Evolutionary conservation across 64 coral and sea anemone species (phyloP).

Genomic region (Astreopora myriophthalma): DNA sequence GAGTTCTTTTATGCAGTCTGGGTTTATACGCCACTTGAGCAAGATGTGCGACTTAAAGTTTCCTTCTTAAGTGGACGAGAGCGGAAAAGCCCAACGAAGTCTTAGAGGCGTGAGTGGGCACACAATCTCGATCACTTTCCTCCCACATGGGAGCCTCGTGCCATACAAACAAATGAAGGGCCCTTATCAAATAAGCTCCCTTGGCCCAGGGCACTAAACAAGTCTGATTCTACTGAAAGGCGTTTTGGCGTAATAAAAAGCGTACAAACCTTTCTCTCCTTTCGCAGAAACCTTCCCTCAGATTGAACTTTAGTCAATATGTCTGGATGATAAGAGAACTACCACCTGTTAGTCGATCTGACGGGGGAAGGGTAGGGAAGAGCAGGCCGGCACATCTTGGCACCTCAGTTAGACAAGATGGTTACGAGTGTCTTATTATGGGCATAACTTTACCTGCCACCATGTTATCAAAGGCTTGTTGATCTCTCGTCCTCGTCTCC

Average conservation of each 20-base stretch:
- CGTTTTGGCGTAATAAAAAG: background rate
- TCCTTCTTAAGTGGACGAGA: too few relatives aligned
- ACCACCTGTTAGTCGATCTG: background rate
- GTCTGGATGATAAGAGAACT: background rate
- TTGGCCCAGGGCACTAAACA: too few relatives aligned
- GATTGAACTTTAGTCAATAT: constrained; percentile 35
- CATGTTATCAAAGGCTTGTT: constrained; percentile 80
- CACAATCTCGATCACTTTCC: too few relatives aligned
- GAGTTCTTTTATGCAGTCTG: too few relatives aligned
- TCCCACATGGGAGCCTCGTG: too few relatives aligned
- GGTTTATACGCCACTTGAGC: too few relatives aligned
- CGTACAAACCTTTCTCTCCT: constrained; percentile 30
- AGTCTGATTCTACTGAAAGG: background rate
- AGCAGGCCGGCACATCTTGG: background rate
- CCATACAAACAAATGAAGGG: too few relatives aligned
- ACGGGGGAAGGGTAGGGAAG: background rate
- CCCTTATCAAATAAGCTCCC: too few relatives aligned
- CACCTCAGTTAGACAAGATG: background rate
- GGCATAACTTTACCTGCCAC: constrained; percentile 37
- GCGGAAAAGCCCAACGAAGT: too few relatives aligned
- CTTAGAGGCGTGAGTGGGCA: too few relatives aligned
- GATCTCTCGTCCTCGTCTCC: constrained; percentile 54
- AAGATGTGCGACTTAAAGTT: too few relatives aligned
- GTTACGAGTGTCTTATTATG: background rate
- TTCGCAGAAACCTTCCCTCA: constrained; percentile 56